A percentile compares a stretch with the other conserved stretches of the same genome.
These are phyloP conservation scores for Tautogolabrus adspersus DNA, from an alignment of 2,113 vertebrate species.

Conservation along the genomic window DNA sequence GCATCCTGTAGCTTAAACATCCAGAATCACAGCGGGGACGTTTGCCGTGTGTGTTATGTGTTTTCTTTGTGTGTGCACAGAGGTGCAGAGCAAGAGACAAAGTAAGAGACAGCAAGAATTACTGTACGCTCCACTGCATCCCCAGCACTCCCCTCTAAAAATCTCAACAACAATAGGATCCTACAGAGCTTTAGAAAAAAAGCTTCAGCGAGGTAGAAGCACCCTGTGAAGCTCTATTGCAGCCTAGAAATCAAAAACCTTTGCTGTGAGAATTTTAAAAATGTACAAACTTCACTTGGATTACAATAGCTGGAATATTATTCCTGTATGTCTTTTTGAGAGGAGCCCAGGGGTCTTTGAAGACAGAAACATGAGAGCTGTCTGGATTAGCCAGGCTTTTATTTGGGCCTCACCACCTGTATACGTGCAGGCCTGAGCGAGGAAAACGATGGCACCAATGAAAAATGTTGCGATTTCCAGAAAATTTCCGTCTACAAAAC, in stretches of 20 bases:
- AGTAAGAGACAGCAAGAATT: conserved; percentile 45
- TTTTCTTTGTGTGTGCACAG: conserved; percentile 1
- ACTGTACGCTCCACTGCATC: conserved; percentile 32
- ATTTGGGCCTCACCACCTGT: conserved; percentile 64
- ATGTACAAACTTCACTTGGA: conserved; percentile 52
- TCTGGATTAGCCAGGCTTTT: conserved; percentile 62
- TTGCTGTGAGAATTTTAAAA: conserved; percentile 46
- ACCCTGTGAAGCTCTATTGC: conserved; percentile 44
- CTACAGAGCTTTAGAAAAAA: conserved; percentile 32
- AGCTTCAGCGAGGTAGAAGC: conserved; percentile 25
- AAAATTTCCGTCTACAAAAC: too few species aligned
- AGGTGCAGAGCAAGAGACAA: conserved; percentile 39
- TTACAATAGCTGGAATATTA: conserved; percentile 38
- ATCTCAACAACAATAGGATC: conserved; percentile 51
- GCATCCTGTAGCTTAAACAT: conserved; percentile 33
- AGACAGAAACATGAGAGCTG: conserved; percentile 58
- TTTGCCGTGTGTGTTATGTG: conserved; percentile 7
- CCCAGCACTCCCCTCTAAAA: conserved; percentile 38
- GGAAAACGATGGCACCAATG: background rate
- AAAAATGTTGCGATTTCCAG: background rate
- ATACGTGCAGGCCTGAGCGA: background rate
- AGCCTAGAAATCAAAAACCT: conserved; percentile 60
- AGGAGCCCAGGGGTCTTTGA: conserved; percentile 36
- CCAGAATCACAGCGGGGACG: conserved; percentile 53
- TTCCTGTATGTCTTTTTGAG: conserved; percentile 22